These are phyloP conservation scores for Pleuronectes platessa DNA, from an alignment of 2,113 vertebrate species.

Conservation along the genomic window DNA sequence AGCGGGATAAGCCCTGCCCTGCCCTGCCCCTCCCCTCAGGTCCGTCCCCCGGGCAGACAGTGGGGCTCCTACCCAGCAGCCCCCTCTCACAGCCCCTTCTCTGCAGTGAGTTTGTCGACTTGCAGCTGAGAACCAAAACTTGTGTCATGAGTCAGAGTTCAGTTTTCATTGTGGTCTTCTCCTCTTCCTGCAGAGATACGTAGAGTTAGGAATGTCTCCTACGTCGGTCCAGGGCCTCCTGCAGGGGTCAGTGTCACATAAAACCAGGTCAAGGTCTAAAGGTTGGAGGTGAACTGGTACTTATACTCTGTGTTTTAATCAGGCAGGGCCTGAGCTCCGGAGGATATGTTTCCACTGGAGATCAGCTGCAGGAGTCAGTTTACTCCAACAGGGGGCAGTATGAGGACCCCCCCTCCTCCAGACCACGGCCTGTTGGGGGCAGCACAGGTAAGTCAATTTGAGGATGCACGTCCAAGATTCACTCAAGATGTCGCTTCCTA, in stretches of 20 bases:
- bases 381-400: slow-evolving; percentile 89
- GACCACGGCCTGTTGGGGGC: slow-evolving; percentile 93
- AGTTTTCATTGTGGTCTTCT: slow-evolving; percentile 8
- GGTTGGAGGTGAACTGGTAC: background rate
- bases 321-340: slow-evolving; percentile 87
- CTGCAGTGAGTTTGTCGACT: slow-evolving; percentile 77
- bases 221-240: slow-evolving; percentile 86
- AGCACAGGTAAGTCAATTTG: slow-evolving; percentile 86
- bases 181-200: slow-evolving; percentile 84
- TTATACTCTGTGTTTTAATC: slow-evolving; percentile 29
- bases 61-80: slow-evolving; percentile 84
- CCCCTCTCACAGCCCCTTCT: slow-evolving; percentile 76
- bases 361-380: slow-evolving; percentile 85
- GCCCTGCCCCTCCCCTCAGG: slow-evolving; percentile 79
- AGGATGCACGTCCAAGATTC: background rate
- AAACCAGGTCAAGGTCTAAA: background rate
- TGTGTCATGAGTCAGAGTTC: too few relatives aligned
- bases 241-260: slow-evolving; percentile 84
- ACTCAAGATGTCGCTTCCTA: too few relatives aligned
- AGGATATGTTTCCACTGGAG: slow-evolving; percentile 84
- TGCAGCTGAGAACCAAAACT: slow-evolving; percentile 28
- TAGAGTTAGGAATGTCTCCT: slow-evolving; percentile 91
- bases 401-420: slow-evolving; percentile 88
- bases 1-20: slow-evolving; percentile 73
- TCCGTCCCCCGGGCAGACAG: slow-evolving; percentile 73